Evolutionary conservation across 2,888 invertebrate genomes (phyloP), one percentile per base, ranked within the genome.

Genomic region (Ophioninae sp.): DNA sequence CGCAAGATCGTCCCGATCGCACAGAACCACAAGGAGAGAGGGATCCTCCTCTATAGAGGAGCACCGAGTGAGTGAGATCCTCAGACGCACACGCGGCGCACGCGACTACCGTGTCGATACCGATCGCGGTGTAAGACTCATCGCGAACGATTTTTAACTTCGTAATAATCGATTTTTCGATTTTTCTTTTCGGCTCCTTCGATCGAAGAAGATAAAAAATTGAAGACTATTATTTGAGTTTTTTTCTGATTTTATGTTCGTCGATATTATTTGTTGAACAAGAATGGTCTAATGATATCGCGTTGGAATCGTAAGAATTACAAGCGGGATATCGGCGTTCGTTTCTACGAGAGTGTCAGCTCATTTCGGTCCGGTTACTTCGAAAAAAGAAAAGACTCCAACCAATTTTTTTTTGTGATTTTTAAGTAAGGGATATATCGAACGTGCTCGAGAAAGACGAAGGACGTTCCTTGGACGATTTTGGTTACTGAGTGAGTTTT

Each of bases 1-100:
- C 87, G 87, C 88, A 89, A 89, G 88, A 89, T 89, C 87, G 88
- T 87, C 86, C 85, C 82, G 81, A 87, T 85, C 87, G 86, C 72
- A 62, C 20, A 74, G 56, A 76, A 74, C 79, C 74, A 73, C 73
- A 79, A 79, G 67, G 78, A 79, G 78, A 74, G 78, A 78, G 69
- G 79, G 79, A 75, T 79, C 56, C 74, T 74, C 73, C 73, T 79
- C 73, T 79, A 74, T 73, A 73, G 81, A 75, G 76, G 69, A 68
- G 73, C 78, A 70, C 70, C 70, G 65, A 79, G 79, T 79, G 84
- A 84, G 79, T 81, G 84, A 84, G 81, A 84, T 79, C 81, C 61
- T 67, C 73, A 57, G 81, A 78, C 81, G 72, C 79, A 79, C 74
- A 79, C 79, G 79, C 73, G 79, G 84, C 81, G 84, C 84, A 82